A percentile compares a stretch with the other conserved stretches of the same genome.
phyloP scores from a whole-genome alignment of 2,113 vertebrate genomes.

The Terrapene triunguis region DNA sequence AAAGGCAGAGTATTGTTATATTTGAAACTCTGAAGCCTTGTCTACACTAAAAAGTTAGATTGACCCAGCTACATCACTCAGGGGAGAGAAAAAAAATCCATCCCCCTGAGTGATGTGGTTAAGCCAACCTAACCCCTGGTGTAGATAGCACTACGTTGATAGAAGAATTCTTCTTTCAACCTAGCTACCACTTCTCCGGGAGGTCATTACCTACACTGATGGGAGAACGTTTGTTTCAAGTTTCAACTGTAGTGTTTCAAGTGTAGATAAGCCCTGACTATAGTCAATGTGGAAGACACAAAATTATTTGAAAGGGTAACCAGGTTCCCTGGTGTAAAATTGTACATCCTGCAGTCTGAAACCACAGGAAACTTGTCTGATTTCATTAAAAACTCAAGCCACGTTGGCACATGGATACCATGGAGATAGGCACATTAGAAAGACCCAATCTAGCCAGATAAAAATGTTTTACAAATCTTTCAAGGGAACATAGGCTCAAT shows the following conservation, averaged over 20 bases:
- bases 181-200: neutral
- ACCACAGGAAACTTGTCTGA: neutral
- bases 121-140: neutral
- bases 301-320: neutral
- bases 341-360: neutral
- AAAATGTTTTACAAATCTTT: neutral
- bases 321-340: neutral
- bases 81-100: neutral
- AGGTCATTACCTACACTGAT: neutral
- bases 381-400: neutral
- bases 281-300: neutral
- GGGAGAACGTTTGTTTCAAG: neutral
- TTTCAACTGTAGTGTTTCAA: neutral
- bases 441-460: neutral
- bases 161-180: neutral
- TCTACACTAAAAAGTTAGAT: neutral
- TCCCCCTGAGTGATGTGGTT: neutral
- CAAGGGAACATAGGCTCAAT: fast-evolving
- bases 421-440: fast-evolving
- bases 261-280: neutral
- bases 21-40: neutral
- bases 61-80: neutral
- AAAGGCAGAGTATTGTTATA: neutral
- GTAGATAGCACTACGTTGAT: neutral
- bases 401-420: neutral